Conservation (phyloP, 2,888 invertebrate genomes). For the Operophtera brumata region DNA sequence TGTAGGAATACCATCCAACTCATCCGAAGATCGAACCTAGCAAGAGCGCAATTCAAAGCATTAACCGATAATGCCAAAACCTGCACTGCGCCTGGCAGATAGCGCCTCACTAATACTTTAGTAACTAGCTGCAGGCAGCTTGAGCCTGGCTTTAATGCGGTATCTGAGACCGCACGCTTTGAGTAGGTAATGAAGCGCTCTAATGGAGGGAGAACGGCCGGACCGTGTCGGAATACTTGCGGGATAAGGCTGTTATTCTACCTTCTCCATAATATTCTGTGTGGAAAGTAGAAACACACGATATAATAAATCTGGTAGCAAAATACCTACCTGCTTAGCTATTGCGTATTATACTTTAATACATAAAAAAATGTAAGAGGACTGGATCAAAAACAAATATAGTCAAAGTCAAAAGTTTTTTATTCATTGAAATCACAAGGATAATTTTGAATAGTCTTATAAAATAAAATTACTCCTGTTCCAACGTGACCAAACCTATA, state of each 20-base stretch:
- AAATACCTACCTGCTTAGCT: background rate
- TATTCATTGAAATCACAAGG: too few relatives aligned
- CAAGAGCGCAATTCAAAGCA: constrained; percentile 27
- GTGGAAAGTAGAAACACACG: background rate
- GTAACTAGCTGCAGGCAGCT: constrained; percentile 46
- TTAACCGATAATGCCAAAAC: constrained; percentile 28
- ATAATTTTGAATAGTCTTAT: too few relatives aligned
- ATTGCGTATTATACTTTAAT: too few relatives aligned
- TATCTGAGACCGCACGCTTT: constrained; percentile 52
- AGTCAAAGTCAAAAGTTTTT: too few relatives aligned
- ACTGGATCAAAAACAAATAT: too few relatives aligned
- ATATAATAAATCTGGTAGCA: background rate
- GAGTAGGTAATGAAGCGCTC: constrained; percentile 46
- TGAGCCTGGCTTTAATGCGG: constrained; percentile 41
- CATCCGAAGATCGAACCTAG: constrained; percentile 13
- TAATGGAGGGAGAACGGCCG: constrained; percentile 24
- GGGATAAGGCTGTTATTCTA: constrained; percentile 19
- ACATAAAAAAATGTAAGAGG: too few relatives aligned
- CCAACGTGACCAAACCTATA: too few relatives aligned
- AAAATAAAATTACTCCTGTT: too few relatives aligned
- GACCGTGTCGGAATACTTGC: constrained; percentile 18
- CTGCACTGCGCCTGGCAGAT: constrained; percentile 36
- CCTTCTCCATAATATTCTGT: background rate
- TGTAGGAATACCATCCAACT: background rate
- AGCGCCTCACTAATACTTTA: constrained; percentile 51